phyloP scores from a whole-genome alignment of 2,113 vertebrate genomes.

The Eublepharis macularius region DNA sequence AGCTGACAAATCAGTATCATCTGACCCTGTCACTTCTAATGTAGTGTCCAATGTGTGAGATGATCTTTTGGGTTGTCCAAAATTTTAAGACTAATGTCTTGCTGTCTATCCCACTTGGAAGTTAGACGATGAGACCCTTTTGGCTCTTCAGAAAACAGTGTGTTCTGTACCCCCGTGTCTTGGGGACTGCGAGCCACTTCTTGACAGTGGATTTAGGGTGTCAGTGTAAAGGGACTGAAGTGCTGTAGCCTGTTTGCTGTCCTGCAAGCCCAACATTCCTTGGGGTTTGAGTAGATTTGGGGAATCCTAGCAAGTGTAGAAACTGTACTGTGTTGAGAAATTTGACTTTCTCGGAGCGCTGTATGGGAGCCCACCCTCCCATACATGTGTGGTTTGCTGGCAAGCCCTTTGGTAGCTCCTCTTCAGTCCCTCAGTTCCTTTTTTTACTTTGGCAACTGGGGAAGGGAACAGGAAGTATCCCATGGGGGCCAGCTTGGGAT shows the following conservation, averaged over 20 bases:
- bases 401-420: too few species aligned
- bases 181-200: neutral
- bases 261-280: neutral
- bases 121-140: neutral
- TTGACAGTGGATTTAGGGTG: neutral
- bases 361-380: too few species aligned
- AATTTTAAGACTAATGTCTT: too few species aligned
- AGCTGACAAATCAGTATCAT: too few species aligned
- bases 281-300: neutral
- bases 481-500: too few species aligned
- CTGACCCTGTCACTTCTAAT: too few species aligned
- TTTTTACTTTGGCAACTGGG: too few species aligned
- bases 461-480: too few species aligned
- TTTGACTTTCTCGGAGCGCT: neutral
- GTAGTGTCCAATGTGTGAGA: too few species aligned
- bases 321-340: neutral
- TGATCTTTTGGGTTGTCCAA: too few species aligned
- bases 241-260: neutral
- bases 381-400: too few species aligned
- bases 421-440: too few species aligned
- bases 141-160: neutral
- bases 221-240: neutral
- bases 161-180: neutral
- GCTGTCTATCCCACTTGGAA: neutral
- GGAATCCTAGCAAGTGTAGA: neutral